Base-by-base conservation (phyloP, 2,797 vertebrate species). In the Aselliscus stoliczkanus region DNA sequence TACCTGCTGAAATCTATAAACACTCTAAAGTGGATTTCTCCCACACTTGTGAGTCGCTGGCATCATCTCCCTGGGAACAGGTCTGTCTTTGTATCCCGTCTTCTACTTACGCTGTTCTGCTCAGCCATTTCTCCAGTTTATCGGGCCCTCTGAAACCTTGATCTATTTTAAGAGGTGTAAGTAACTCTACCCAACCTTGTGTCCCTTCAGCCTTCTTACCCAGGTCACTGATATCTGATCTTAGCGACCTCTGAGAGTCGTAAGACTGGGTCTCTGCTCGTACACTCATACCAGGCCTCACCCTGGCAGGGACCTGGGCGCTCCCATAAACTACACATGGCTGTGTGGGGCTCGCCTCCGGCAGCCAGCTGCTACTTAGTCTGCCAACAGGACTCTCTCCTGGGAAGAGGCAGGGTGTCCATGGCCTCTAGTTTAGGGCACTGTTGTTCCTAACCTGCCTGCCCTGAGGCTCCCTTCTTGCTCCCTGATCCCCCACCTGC, bases 81-180 rank as follows among this genome's bases (percentile, higher is more conserved):
- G 37, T 34, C 29, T 27, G 23, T 56, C 62, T 92, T 65, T 60
- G 58, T 58, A 14, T 65, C 85, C 64, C 31, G 42, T 58, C 54
- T 84, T 25, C 39, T 47, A 29, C 69, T 15, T n/a, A 29, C 34
- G 25, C 64, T 52, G 31, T 44, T 18, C 20, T 56, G 20, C 91
- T 65, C 56, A 62, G 88, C 77, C 25, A 4, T 73, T 25, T 83
- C 75, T 92, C 90, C 70, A 21, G 79, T 83, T 73, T 83, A 80
- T 47, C 81, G 23, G 65, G 42, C 73, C 79, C 73, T 90, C 42
- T 87, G 92, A 88, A 97, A 70, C 82, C 58, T 4, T 54, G 13
- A 27, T 97, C 97, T 97, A 96, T 97, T 97, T 97, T 97, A 75
- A 93, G 97, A 95, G 88, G 95, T 89, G 94, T 95, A 37, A 92